phyloP scores from a whole-genome alignment of 37 sponge, comb jelly and placozoan species.

The Ephydatia muelleri region DNA sequence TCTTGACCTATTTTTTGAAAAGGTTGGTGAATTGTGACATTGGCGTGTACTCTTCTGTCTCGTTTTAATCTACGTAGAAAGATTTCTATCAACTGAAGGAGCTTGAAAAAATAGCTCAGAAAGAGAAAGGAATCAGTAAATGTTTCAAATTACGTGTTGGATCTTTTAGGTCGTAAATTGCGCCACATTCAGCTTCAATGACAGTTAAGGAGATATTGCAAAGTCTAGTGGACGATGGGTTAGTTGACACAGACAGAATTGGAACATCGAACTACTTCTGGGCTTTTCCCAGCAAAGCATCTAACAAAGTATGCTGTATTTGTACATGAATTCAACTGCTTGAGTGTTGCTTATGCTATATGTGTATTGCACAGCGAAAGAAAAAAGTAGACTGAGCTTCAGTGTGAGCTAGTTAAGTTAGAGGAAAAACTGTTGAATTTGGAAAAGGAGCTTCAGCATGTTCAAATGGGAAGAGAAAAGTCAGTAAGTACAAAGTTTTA shows the following conservation, averaged over 20 bases:
- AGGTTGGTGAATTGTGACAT: conserved; percentile 36
- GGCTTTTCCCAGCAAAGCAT: conserved; percentile 90
- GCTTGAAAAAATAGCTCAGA: conserved; percentile 92
- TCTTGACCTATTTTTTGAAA: conserved; percentile 92
- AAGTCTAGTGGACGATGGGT: conserved; percentile 89
- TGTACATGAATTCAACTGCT: neutral
- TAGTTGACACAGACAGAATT: conserved; percentile 90
- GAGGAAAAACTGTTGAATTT: conserved; percentile 28
- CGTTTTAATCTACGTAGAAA: conserved; percentile 48
- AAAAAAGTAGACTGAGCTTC: conserved; percentile 26
- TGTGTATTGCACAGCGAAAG: neutral
- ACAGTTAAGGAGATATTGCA: conserved; percentile 95
- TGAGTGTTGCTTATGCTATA: neutral
- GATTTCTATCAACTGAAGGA: conserved; percentile 96
- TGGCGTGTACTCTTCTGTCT: neutral
- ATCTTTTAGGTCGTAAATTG: neutral
- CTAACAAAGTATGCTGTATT: conserved; percentile 50
- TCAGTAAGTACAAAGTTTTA: conserved; percentile 19
- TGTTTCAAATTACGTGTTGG: neutral
- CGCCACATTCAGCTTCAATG: conserved; percentile 72
- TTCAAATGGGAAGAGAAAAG: conserved; percentile 55
- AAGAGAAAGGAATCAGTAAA: conserved; percentile 97
- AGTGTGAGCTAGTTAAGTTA: conserved; percentile 26
- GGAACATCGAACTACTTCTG: conserved; percentile 99
- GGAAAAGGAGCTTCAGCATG: conserved; percentile 34